Base-by-base conservation (phyloP, 2,888 invertebrate species). In the Leucophora obtusa region DNA sequence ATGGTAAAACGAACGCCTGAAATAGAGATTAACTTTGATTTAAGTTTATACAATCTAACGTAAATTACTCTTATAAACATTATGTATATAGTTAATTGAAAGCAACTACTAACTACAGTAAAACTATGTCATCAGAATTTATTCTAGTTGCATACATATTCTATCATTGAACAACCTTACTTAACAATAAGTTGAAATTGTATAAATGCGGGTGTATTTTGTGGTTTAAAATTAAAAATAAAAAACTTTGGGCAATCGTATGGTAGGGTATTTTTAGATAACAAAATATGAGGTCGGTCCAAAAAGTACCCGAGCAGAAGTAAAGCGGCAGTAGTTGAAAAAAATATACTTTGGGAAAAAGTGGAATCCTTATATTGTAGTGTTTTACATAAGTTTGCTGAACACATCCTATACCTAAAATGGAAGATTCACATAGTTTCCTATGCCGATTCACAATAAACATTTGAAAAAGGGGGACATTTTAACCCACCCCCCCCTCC, bases 21-120 rank as follows among this genome's bases (percentile, higher is more conserved):
- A 79, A 80, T 58, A 56, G 63, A 75, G 63, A 72, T 71, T 68
- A 68, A 75, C 66, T 80, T 75, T 71, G 79, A 71, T 75, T 75
- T 50, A 65, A 69, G 33, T 33, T 56, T 68, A 69, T 60, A 73
- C 60, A 62, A 66, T 53, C 59, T 66, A 70, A 62, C 60, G 68
- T 38, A 11, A 47, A 47, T n/a, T 47, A n/a, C 5, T 47, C 4
- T 38, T 38, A 38, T 14, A 11, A 38, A 38, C 11, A 38, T 11
- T 38, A 38, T 38, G n/a, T 43, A 11, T 43, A 14, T 43, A 11
- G 14, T 43, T 43, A 14, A 43, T 43, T 14, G 43, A 43, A 43
- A 14, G 4, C 43, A 35, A 35, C 43, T 10, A 43, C 43, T 43
- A 14, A n/a, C 43, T 47, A n/a, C n/a, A 7, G n/a, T n/a, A 47